These are phyloP conservation scores for Nomada goodeniana DNA, from an alignment of 2,888 invertebrate species.

Conservation along the genomic window DNA sequence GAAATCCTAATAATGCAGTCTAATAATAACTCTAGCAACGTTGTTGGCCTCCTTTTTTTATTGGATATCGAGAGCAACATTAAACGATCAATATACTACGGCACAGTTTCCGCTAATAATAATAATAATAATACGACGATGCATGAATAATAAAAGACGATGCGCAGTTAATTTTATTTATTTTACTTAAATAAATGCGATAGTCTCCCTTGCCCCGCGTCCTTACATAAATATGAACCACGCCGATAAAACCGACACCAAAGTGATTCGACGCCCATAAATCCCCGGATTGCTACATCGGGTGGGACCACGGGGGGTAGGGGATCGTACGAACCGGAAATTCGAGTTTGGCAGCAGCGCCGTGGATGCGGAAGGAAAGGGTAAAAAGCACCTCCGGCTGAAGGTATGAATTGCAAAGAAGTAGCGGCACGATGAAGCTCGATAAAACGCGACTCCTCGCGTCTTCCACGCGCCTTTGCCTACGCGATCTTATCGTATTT, in stretches of 20 bases:
- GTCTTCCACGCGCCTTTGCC: slow-evolving; percentile 30
- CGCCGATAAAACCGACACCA: background rate
- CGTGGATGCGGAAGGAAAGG: slow-evolving; percentile 48
- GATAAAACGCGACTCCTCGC: slow-evolving; percentile 58
- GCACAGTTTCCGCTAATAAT: too few species aligned
- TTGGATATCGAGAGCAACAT: too few species aligned
- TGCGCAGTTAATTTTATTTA: too few species aligned
- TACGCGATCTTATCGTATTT: slow-evolving; percentile 54
- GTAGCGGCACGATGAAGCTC: slow-evolving; percentile 36
- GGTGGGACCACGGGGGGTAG: background rate
- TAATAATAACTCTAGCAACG: too few species aligned
- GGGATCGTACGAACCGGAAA: slow-evolving; percentile 54
- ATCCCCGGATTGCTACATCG: background rate
- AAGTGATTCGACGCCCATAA: slow-evolving; percentile 1
- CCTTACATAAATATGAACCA: background rate
- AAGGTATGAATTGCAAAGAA: slow-evolving; percentile 69
- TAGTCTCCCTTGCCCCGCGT: too few species aligned
- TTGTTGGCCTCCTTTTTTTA: too few species aligned
- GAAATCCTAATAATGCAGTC: too few species aligned
- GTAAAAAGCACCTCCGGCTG: slow-evolving; percentile 44
- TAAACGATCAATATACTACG: too few species aligned
- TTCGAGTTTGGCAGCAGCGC: slow-evolving; percentile 61
- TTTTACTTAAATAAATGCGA: too few species aligned
- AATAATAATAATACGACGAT: too few species aligned
- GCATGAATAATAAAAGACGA: too few species aligned